Evolutionary conservation across 1,140 invertebrate genomes (phyloP).

Genomic region (Eurytemora carolleeae): DNA sequence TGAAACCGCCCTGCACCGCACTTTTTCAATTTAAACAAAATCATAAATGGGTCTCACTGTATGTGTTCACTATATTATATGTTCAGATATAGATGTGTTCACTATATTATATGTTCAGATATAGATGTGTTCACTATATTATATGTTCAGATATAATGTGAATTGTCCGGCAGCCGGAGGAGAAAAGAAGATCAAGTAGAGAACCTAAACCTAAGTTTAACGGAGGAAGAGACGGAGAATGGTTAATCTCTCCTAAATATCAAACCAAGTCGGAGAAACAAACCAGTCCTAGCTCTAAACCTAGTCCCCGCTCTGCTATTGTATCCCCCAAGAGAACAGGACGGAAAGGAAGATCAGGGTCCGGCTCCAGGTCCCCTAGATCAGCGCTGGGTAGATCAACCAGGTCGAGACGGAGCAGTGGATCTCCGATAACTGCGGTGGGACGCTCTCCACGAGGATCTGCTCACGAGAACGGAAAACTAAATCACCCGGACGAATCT

Average conservation of each 20-base stretch:
- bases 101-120: background rate
- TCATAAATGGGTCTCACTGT: too few relatives aligned
- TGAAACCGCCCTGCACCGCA: too few relatives aligned
- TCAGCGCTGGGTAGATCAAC: background rate
- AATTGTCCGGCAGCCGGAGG: too few relatives aligned
- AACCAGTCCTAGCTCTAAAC: background rate
- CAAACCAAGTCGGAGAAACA: background rate
- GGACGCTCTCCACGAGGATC: background rate
- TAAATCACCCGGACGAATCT: too few relatives aligned
- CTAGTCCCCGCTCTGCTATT: background rate
- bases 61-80: background rate
- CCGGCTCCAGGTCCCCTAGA: background rate
- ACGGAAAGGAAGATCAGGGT: background rate
- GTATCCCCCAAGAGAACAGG: background rate
- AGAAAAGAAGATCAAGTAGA: background rate
- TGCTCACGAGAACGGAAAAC: background rate
- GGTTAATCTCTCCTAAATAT: background rate
- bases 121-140: background rate
- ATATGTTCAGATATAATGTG: too few relatives aligned
- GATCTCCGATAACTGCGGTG: background rate
- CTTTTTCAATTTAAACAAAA: too few relatives aligned
- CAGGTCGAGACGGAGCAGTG: background rate
- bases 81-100: background rate
- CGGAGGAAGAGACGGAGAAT: background rate
- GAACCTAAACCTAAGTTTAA: background rate